Conservation (phyloP, 2,888 invertebrate genomes). For the Uropetala carovei region DNA sequence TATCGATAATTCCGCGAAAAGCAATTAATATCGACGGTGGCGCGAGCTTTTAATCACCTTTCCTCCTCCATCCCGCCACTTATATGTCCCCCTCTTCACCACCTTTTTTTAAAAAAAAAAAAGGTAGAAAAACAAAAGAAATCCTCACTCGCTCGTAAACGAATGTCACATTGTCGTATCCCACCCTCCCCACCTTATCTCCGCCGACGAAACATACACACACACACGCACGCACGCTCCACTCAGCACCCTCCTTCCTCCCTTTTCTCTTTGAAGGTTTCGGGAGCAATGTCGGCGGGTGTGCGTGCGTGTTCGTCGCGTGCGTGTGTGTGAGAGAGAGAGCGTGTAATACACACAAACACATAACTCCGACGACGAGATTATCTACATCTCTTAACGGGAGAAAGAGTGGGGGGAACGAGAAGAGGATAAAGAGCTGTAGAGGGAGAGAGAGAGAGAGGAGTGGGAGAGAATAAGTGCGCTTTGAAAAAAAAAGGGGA, state of each 20-base stretch:
- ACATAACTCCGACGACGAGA: neutral
- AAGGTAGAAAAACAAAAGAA: neutral
- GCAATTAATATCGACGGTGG: neutral
- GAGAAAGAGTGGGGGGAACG: neutral
- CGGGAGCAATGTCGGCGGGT: neutral
- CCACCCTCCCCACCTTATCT: no score
- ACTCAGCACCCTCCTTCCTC: neutral
- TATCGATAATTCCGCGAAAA: slow-evolving; percentile 32
- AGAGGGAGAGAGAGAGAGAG: neutral
- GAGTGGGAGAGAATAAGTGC: neutral
- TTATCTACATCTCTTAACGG: neutral
- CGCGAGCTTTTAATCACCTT: slow-evolving; percentile 5
- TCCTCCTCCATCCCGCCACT: neutral
- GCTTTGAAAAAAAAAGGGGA: no score
- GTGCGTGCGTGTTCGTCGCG: neutral
- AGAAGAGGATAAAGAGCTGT: neutral
- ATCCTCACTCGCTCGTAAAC: neutral
- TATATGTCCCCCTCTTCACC: neutral
- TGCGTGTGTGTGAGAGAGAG: neutral
- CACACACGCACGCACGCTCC: no score
- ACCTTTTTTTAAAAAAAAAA: neutral
- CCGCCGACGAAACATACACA: no score
- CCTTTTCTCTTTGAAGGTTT: neutral
- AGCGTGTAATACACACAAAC: neutral
- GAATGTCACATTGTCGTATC: neutral